Evolutionary conservation across 2,888 invertebrate species (phyloP).

Genomic region (Synergus itoensis): DNA sequence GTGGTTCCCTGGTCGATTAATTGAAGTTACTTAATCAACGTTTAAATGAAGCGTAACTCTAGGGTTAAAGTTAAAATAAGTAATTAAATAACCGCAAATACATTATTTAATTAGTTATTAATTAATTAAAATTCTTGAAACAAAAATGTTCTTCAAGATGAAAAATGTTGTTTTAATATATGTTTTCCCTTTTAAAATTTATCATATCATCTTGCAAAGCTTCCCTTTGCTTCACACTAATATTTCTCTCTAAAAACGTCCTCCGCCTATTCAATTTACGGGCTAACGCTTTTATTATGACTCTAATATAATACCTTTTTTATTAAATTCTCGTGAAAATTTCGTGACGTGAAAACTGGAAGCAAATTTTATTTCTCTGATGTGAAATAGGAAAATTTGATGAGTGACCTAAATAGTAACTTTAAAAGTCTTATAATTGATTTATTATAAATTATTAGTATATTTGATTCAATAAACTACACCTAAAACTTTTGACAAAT

Average conservation of each 20-base stretch:
- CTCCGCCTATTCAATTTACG: not conserved
- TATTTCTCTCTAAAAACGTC: not conserved
- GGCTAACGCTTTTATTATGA: not conserved
- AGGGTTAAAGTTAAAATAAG: not conserved
- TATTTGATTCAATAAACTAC: not conserved
- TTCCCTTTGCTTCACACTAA: not conserved
- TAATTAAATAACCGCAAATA: too few species aligned
- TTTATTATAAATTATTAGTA: too few species aligned
- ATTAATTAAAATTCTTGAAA: too few species aligned
- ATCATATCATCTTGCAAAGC: not conserved
- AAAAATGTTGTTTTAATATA: not conserved
- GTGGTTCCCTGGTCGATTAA: slow-evolving; percentile 22
- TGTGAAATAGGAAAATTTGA: not conserved
- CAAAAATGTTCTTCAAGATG: not conserved
- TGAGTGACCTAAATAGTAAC: not conserved
- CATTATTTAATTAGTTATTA: too few species aligned
- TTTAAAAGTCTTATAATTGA: not conserved
- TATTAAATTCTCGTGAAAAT: not conserved
- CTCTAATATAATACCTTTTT: not conserved
- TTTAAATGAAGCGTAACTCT: not conserved
- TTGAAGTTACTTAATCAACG: not conserved
- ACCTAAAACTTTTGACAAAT: not conserved
- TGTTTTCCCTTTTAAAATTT: not conserved
- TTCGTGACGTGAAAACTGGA: not conserved
- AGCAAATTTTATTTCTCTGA: not conserved